Percentiles rank a stretch among this genome's conserved stretches.
Evolutionary conservation across 2,888 invertebrate genomes (phyloP).

Genomic region (Enchytraeus crypticus): DNA sequence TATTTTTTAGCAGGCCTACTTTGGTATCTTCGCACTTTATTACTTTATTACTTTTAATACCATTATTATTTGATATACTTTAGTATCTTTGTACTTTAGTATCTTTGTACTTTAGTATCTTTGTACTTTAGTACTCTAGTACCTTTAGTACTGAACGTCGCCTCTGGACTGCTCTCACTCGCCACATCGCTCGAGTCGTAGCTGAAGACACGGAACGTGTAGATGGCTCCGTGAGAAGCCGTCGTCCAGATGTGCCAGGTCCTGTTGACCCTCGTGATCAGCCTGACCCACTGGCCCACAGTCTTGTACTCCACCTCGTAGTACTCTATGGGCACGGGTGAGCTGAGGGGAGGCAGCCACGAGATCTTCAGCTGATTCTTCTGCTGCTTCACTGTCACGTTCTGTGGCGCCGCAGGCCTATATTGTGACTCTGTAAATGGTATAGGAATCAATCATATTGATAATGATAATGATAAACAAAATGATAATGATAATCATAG

Average conservation of each 20-base stretch:
- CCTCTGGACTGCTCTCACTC: slow-evolving; percentile 6
- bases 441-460: too few relatives aligned
- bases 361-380: slow-evolving; percentile 80
- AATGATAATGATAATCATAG: too few relatives aligned
- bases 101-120: neutral
- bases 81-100: too few relatives aligned
- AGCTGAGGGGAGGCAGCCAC: slow-evolving; percentile 36
- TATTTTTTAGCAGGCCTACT: too few relatives aligned
- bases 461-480: too few relatives aligned
- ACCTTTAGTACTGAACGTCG: slow-evolving; percentile 19
- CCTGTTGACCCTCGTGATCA: slow-evolving; percentile 10
- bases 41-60: too few relatives aligned
- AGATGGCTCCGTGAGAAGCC: slow-evolving; percentile 24
- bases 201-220: slow-evolving; percentile 23
- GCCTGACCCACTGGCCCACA: slow-evolving; percentile 25
- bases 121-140: neutral
- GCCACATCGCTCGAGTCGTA: neutral
- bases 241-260: slow-evolving; percentile 26
- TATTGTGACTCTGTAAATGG: slow-evolving; percentile 66
- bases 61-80: too few relatives aligned
- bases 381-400: slow-evolving; percentile 79
- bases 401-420: slow-evolving; percentile 79
- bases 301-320: slow-evolving; percentile 37
- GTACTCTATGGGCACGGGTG: slow-evolving; percentile 35
- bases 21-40: too few relatives aligned